These are phyloP conservation scores for Thamnophis elegans DNA, from an alignment of 2,797 vertebrate genomes.

Conservation along the genomic window DNA sequence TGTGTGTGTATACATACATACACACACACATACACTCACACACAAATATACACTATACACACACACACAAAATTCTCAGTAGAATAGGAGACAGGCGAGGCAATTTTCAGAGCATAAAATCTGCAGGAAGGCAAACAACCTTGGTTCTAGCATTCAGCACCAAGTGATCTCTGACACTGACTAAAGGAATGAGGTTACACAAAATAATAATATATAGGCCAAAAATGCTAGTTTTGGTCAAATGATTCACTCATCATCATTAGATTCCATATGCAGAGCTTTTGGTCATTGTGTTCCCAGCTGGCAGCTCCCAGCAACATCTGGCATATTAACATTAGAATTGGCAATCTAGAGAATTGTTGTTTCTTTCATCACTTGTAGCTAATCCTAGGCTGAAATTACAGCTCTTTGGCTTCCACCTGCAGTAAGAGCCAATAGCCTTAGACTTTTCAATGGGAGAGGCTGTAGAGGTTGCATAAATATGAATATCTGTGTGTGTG, in stretches of 20 bases:
- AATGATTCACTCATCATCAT: constrained; percentile 72
- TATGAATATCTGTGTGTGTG: neutral
- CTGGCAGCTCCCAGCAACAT: constrained; percentile 73
- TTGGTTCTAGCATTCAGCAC: neutral
- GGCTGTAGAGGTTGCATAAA: constrained; percentile 4
- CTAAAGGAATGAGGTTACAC: constrained; percentile 54
- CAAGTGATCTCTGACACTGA: constrained; percentile 19
- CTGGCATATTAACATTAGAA: constrained; percentile 77
- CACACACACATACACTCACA: too few species aligned
- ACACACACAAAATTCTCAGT: neutral
- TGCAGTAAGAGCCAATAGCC: constrained; percentile 60
- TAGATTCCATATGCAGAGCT: constrained; percentile 68
- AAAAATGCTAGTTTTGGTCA: constrained; percentile 72
- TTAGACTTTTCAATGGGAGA: constrained; percentile 39
- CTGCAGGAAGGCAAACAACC: neutral
- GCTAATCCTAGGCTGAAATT: constrained; percentile 69
- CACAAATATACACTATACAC: neutral
- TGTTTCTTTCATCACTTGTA: constrained; percentile 66
- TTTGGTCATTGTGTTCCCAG: constrained; percentile 73
- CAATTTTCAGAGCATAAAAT: neutral
- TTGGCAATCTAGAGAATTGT: constrained; percentile 75
- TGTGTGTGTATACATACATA: too few species aligned
- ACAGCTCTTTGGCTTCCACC: constrained; percentile 66
- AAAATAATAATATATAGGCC: constrained; percentile 46
- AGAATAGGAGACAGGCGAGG: neutral